Evolutionary conservation across 2,888 invertebrate genomes (phyloP).

Genomic region (Yponomeuta cagnagella): DNA sequence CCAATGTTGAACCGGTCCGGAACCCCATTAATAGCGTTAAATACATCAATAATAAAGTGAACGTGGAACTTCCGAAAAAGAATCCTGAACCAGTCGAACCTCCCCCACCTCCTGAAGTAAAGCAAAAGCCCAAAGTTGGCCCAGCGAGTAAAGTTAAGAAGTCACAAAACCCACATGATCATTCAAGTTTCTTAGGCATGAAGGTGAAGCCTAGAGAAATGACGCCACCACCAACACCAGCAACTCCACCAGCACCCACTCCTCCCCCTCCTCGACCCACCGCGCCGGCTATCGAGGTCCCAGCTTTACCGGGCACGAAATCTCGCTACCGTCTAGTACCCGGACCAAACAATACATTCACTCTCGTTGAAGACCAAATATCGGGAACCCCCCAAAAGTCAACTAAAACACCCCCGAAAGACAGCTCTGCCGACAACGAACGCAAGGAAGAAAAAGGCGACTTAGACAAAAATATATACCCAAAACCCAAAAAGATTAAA

Average conservation of each 20-base stretch:
- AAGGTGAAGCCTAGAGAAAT: constrained; percentile 21
- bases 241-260: constrained; percentile 8
- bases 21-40: constrained; percentile 43
- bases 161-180: constrained; percentile 14
- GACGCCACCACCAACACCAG: constrained; percentile 18
- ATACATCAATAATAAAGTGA: constrained; percentile 51
- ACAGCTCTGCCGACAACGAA: background rate
- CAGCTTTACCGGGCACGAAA: constrained; percentile 43
- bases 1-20: constrained; percentile 44
- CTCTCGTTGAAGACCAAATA: constrained; percentile 45
- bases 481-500: background rate
- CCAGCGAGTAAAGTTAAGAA: constrained; percentile 59
- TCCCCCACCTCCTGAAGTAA: constrained; percentile 21
- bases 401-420: constrained; percentile 8
- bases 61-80: constrained; percentile 18
- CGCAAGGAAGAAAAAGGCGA: constrained; percentile 18
- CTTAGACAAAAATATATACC: constrained; percentile 18
- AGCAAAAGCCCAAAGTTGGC: constrained; percentile 50
- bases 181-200: constrained; percentile 24
- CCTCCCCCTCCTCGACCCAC: constrained; percentile 19
- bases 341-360: constrained; percentile 61
- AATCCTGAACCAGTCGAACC: constrained; percentile 22
- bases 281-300: constrained; percentile 39
- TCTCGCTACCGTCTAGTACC: constrained; percentile 56
- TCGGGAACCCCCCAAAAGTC: background rate